Percentiles rank a stretch among this genome's conserved stretches.
These are phyloP conservation scores for Otis tarda DNA, from an alignment of 2,113 vertebrate genomes.

Conservation along the genomic window DNA sequence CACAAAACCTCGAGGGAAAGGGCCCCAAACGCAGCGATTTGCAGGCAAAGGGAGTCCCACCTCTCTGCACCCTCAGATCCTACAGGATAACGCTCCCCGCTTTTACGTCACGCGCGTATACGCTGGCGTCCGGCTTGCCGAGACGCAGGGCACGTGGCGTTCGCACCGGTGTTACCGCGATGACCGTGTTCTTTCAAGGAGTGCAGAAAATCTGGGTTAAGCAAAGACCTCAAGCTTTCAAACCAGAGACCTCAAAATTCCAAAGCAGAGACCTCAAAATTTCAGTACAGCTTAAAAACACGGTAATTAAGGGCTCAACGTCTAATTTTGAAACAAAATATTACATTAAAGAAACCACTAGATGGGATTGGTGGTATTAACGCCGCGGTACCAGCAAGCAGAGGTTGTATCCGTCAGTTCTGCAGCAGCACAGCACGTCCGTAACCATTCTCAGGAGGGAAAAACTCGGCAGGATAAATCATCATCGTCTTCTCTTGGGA, in stretches of 20 bases:
- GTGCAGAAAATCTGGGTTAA: background rate
- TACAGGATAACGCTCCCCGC: background rate
- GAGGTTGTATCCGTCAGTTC: background rate
- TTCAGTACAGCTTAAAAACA: rapidly evolving
- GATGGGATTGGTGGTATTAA: background rate
- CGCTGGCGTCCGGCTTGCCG: rapidly evolving
- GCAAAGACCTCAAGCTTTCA: background rate
- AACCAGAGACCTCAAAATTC: too few relatives aligned
- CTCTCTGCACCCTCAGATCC: background rate
- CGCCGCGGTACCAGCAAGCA: background rate
- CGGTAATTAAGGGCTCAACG: background rate
- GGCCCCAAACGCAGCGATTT: rapidly evolving
- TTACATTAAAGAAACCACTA: background rate
- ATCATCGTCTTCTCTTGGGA: background rate
- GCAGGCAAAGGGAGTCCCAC: too few relatives aligned
- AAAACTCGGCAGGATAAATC: background rate
- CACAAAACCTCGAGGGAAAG: background rate
- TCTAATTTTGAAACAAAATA: background rate
- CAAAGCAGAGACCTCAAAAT: background rate
- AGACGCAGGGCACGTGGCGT: too few relatives aligned
- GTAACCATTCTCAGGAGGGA: background rate
- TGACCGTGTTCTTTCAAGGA: background rate
- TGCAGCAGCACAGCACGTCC: background rate
- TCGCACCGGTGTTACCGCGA: too few relatives aligned
- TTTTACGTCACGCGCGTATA: rapidly evolving